A percentile compares a stretch with the other conserved stretches of the same genome.
phyloP scores from a whole-genome alignment of 1,140 invertebrate species.

The Ruditapes philippinarum region DNA sequence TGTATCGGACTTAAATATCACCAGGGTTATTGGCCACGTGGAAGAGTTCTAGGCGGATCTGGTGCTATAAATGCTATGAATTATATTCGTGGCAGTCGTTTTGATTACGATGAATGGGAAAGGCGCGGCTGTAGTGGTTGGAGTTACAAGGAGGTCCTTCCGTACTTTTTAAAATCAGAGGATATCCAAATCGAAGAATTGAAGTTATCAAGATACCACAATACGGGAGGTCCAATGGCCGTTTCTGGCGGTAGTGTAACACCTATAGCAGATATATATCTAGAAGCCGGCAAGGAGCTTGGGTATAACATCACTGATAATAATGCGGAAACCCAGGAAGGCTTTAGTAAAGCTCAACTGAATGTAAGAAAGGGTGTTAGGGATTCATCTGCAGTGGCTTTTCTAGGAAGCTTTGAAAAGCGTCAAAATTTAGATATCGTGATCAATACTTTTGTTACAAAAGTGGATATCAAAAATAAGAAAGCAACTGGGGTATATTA shows the following conservation, averaged over 20 bases:
- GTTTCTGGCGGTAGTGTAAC: neutral
- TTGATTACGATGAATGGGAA: slow-evolving; percentile 97
- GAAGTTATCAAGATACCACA: slow-evolving; percentile 16
- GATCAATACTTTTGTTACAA: slow-evolving; percentile 28
- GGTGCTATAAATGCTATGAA: slow-evolving; percentile 98
- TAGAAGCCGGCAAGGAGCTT: slow-evolving; percentile 27
- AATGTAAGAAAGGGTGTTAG: slow-evolving; percentile 74
- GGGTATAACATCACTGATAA: slow-evolving; percentile 33
- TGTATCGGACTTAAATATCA: slow-evolving; percentile 91
- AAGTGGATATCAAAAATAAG: neutral
- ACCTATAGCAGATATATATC: slow-evolving; percentile 8
- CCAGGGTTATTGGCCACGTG: slow-evolving; percentile 81
- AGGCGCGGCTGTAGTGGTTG: slow-evolving; percentile 95
- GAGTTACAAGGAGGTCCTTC: slow-evolving; percentile 93
- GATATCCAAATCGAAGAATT: slow-evolving; percentile 17
- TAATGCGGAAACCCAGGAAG: slow-evolving; percentile 39
- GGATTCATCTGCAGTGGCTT: slow-evolving; percentile 73
- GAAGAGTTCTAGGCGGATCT: slow-evolving; percentile 90
- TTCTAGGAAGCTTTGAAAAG: slow-evolving; percentile 69
- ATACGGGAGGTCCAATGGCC: neutral
- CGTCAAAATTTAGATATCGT: slow-evolving; percentile 25
- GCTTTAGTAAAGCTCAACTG: slow-evolving; percentile 66
- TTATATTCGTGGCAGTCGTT: slow-evolving; percentile 95
- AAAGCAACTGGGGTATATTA: slow-evolving; percentile 4
- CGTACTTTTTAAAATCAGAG: slow-evolving; percentile 88